Percentiles rank a stretch among this genome's conserved stretches.
Conservation (phyloP, 1,140 invertebrate species). For the Euglossa dilemma region DNA sequence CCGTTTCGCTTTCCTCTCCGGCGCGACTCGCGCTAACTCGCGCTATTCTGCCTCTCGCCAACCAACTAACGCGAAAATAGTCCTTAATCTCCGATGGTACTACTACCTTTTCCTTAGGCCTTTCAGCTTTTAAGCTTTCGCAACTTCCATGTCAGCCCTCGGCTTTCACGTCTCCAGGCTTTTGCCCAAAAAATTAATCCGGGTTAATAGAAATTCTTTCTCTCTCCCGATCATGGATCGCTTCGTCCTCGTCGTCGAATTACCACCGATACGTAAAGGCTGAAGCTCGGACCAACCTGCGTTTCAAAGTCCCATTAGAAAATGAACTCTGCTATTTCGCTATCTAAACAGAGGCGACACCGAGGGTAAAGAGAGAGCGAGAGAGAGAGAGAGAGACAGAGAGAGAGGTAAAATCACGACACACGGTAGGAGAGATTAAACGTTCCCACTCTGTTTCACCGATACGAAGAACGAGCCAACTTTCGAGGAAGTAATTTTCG, state of each 20-base stretch:
- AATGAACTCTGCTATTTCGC: background rate
- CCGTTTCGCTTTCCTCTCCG: constrained; percentile 30
- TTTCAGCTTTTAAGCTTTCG: constrained; percentile 15
- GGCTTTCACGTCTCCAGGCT: background rate
- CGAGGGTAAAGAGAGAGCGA: too few relatives aligned
- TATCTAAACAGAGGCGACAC: background rate
- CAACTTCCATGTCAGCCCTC: background rate
- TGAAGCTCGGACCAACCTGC: too few relatives aligned
- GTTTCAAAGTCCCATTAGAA: background rate
- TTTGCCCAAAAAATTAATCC: background rate
- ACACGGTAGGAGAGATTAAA: background rate
- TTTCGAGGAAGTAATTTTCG: too few relatives aligned
- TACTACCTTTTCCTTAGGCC: constrained; percentile 9
- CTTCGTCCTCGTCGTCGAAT: background rate
- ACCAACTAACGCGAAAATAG: constrained; percentile 50
- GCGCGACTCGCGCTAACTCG: background rate
- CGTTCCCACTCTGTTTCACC: background rate
- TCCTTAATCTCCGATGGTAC: constrained; percentile 54
- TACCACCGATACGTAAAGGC: background rate
- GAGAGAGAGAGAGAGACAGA: too few relatives aligned
- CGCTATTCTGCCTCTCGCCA: constrained; percentile 30
- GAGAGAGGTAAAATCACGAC: background rate
- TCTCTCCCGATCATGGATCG: background rate
- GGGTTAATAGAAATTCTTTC: background rate
- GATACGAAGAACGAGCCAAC: too few relatives aligned